Evolutionary conservation across 1,140 invertebrate genomes (phyloP).

Genomic region (Drosophila pseudoobscura): DNA sequence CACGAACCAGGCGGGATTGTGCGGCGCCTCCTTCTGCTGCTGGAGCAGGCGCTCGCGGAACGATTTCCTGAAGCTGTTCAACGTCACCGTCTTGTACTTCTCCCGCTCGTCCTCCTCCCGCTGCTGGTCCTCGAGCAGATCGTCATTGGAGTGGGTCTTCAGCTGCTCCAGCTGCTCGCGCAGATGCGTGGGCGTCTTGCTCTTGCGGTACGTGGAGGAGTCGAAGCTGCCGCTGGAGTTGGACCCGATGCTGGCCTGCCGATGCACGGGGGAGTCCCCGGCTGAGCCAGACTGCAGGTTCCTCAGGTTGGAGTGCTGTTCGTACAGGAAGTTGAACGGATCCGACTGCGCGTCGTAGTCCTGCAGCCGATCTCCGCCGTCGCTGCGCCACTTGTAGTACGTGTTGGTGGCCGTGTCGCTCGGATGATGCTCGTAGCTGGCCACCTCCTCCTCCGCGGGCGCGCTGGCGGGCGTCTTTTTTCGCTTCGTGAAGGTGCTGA

Average conservation of each 20-base stretch:
- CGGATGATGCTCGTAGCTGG: conserved; percentile 76
- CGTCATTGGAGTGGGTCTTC: conserved; percentile 68
- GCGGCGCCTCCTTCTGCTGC: conserved; percentile 69
- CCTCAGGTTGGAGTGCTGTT: conserved; percentile 69
- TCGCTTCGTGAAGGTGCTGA: conserved; percentile 79
- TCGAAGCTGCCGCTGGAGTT: conserved; percentile 70
- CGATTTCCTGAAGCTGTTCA: conserved; percentile 81
- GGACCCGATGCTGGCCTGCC: conserved; percentile 56
- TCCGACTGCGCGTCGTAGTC: conserved; percentile 77
- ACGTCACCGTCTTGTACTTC: conserved; percentile 78
- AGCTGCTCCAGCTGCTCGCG: conserved; percentile 74
- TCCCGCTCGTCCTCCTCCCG: conserved; percentile 67
- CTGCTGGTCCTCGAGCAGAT: conserved; percentile 58
- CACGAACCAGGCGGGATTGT: conserved; percentile 82
- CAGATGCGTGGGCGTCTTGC: conserved; percentile 67
- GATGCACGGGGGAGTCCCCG: conserved; percentile 25
- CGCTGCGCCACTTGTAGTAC: conserved; percentile 79
- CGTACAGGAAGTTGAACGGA: conserved; percentile 80
- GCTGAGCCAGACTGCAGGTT: conserved; percentile 10
- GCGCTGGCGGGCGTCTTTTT: conserved; percentile 64
- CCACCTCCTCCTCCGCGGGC: conserved; percentile 54
- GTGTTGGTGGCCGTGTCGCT: conserved; percentile 80
- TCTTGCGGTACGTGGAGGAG: conserved; percentile 74
- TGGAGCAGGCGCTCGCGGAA: conserved; percentile 77
- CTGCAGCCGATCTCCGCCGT: conserved; percentile 63